Evolutionary conservation across 2,797 vertebrate species (phyloP), one percentile per base, ranked within the genome.

Genomic region (Tachyglossus aculeatus): DNA sequence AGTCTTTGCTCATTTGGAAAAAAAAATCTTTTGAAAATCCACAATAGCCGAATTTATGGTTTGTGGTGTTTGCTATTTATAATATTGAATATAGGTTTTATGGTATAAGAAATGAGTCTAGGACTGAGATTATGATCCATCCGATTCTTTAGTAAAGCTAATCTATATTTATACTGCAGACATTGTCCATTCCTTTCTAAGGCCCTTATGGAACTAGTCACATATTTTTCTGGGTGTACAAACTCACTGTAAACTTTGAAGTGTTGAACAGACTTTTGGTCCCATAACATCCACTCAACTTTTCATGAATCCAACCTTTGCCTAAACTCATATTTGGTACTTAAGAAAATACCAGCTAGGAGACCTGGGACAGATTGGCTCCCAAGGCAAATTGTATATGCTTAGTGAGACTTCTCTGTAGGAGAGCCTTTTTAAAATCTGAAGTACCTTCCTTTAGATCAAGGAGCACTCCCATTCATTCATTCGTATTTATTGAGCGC

Each of bases 1-100:
- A 54, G 44, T 55, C 45, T 76, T 82, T 87, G 86, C 52, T 68
- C 67, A 77, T 80, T 79, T 7, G 0, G 12, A 74, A 57, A 60
- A 41, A 77, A 55, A 66, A 82, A 68, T 56, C 63, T 60, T 69
- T 50, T 73, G 64, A 67, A 71, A 70, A 72, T 82, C 34, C 59
- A 0, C 51, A 78, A 71, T 78, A 83, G 64, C 47, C n/a, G 13
- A 77, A 78, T 85, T 73, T 83, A 73, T 22, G 5, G 21, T 86
- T 90, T 78, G 85, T 61, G 34, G 53, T 69, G 22, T 65, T 74
- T 83, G 69, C 9, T 82, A 41, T 86, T 86, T 86, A 66, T 85
- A 74, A 88, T 91, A 82, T 66, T 36, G 67, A 71, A 52, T 33
- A 59, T 60, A 79, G 68, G 50, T 29, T 86, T 90, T 70, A 69